A percentile compares a stretch with the other conserved stretches of the same genome.
Conservation (phyloP, 2,113 vertebrate genomes). For the Oenanthe melanoleuca region DNA sequence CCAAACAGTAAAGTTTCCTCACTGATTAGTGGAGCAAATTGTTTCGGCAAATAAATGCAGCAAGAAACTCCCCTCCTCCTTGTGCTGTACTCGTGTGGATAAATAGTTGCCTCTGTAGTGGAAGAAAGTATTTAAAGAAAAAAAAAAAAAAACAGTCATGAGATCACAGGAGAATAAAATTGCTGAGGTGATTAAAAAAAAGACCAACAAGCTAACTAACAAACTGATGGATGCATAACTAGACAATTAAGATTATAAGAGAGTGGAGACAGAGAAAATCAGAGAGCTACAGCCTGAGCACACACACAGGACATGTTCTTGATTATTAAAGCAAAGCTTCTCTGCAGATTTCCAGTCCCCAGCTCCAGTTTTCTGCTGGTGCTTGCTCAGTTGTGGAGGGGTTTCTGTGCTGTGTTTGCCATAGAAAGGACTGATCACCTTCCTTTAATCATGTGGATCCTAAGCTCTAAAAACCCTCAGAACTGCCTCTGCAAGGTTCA, state of each 20-base stretch:
- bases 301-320: accelerated
- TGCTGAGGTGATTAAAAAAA: neutral
- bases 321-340: neutral
- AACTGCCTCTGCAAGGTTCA: neutral
- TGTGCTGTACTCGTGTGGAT: neutral
- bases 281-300: neutral
- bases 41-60: neutral
- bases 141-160: neutral
- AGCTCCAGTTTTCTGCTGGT: neutral
- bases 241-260: neutral
- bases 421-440: neutral
- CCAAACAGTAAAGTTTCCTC: neutral
- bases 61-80: neutral
- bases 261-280: neutral
- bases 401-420: neutral
- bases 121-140: neutral
- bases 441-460: neutral
- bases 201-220: neutral
- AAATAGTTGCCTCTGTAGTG: neutral
- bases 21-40: neutral
- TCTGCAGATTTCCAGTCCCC: neutral
- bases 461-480: neutral
- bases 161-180: neutral
- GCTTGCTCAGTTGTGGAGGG: neutral
- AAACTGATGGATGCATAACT: neutral